These are phyloP conservation scores for Diorhabda sublineata DNA, from an alignment of 1,140 invertebrate species.

Conservation along the genomic window DNA sequence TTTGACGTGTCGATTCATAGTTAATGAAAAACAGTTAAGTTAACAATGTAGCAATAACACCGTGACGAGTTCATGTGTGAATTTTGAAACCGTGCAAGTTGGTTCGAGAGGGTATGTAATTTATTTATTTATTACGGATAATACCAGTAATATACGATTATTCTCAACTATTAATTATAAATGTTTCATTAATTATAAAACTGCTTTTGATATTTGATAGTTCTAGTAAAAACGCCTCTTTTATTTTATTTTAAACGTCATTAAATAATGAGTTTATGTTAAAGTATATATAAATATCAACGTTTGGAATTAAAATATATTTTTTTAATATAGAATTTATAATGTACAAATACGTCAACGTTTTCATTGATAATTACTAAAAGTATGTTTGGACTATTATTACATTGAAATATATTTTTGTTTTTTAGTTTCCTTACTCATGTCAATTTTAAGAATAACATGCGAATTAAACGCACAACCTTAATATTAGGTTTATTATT, in stretches of 20 bases:
- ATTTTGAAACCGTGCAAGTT: not conserved
- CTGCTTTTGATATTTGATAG: too few species aligned
- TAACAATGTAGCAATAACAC: conserved; percentile 2
- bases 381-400: not conserved
- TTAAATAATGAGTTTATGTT: too few species aligned
- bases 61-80: not conserved
- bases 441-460: conserved; percentile 17
- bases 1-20: not conserved
- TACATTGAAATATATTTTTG: too few species aligned
- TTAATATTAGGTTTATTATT: conserved; percentile 35
- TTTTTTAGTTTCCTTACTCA: not conserved
- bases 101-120: not conserved
- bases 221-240: too few species aligned
- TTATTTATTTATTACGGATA: not conserved
- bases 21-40: not conserved
- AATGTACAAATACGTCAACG: too few species aligned
- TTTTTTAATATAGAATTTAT: too few species aligned
- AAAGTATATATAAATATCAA: too few species aligned
- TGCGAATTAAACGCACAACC: conserved; percentile 35
- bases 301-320: too few species aligned
- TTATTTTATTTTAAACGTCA: too few species aligned
- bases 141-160: too few species aligned
- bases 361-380: not conserved
- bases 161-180: too few species aligned
- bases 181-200: too few species aligned